Evolutionary conservation across 2,113 vertebrate species (phyloP).

Genomic region (Myiozetetes cayanensis): DNA sequence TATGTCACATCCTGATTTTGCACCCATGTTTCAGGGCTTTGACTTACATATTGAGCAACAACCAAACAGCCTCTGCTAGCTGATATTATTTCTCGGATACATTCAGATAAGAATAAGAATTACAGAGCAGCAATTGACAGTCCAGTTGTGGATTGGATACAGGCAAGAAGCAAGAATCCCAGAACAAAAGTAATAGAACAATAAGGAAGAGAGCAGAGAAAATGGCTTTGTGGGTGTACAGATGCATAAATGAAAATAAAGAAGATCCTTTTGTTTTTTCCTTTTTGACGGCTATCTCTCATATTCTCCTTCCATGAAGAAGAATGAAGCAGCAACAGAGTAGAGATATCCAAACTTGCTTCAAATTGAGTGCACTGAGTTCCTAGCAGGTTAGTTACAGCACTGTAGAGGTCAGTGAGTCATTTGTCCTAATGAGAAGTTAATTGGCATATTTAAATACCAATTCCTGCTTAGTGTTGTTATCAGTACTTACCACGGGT

Average conservation of each 20-base stretch:
- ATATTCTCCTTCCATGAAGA: neutral
- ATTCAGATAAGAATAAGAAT: neutral
- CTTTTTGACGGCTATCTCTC: neutral
- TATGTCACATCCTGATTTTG: neutral
- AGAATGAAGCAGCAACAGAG: neutral
- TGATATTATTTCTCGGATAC: neutral
- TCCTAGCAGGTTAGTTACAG: neutral
- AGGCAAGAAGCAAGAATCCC: neutral
- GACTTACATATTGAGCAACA: neutral
- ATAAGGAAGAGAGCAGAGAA: neutral
- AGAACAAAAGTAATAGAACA: neutral
- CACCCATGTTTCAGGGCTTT: rapidly evolving
- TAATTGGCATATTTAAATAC: neutral
- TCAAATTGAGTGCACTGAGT: neutral
- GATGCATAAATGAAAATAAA: neutral
- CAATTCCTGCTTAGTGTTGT: neutral
- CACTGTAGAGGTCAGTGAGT: neutral
- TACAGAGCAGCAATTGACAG: neutral
- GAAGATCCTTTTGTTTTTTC: neutral
- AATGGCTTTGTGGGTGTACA: neutral
- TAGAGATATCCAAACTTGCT: neutral
- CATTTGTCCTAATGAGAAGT: neutral
- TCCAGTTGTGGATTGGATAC: neutral
- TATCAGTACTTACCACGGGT: rapidly evolving
- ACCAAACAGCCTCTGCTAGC: neutral